A percentile compares a stretch with the other conserved stretches of the same genome.
Evolutionary conservation across 2,888 invertebrate species (phyloP).

Genomic region (Strigamia crassipes): DNA sequence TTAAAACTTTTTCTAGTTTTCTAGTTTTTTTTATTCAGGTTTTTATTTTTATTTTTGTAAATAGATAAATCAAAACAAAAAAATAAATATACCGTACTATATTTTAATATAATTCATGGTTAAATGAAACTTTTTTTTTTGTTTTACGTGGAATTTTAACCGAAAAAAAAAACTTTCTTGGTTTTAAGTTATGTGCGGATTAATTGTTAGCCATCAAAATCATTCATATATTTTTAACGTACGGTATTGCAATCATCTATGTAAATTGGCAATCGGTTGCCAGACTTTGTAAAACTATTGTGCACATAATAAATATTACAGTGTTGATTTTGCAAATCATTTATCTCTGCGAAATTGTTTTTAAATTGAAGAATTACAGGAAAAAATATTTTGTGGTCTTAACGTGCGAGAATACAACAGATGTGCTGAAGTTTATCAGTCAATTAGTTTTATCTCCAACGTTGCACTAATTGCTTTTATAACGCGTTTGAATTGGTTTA

Average conservation of each 20-base stretch:
- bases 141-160: background rate
- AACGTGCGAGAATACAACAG: background rate
- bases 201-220: background rate
- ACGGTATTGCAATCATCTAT: conserved; percentile 1
- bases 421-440: background rate
- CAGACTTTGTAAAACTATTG: conserved; percentile 7
- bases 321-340: conserved; percentile 27
- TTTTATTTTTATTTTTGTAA: conserved; percentile 21
- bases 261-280: conserved; percentile 17
- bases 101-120: conserved; percentile 1
- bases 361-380: background rate
- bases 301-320: conserved; percentile 32
- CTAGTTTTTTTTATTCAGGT: background rate
- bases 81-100: background rate
- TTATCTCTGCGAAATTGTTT: background rate
- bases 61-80: background rate
- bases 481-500: background rate
- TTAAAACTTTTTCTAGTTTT: background rate
- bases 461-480: background rate
- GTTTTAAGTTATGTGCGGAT: background rate
- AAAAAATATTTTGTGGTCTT: background rate
- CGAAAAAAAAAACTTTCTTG: background rate
- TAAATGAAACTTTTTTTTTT: background rate
- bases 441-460: conserved; percentile 22
- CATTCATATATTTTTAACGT: background rate